Percentiles rank a stretch among this genome's conserved stretches.
phyloP scores from a whole-genome alignment of 37 sponge, comb jelly and placozoan genomes.

The Agelas oroides region DNA sequence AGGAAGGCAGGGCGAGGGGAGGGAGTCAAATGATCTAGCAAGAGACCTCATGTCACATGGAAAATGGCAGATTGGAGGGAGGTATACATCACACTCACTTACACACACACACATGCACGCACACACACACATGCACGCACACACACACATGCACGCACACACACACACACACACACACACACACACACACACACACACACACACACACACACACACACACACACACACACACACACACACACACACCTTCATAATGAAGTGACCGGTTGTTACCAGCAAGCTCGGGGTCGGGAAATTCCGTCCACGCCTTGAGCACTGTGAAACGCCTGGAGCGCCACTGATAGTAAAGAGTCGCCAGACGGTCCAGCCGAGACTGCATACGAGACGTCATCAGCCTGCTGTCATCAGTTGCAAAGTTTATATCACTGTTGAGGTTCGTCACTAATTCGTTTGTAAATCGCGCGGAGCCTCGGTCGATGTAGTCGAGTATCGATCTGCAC shows the following conservation, averaged over 20 bases:
- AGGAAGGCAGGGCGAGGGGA: too few species aligned
- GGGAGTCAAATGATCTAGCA: too few species aligned
- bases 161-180: slow-evolving; percentile 7
- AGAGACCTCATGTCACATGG: too few species aligned
- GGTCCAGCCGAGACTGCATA: slow-evolving; percentile 50
- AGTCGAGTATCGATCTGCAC: slow-evolving; percentile 60
- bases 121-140: too few species aligned
- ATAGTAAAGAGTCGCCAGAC: slow-evolving; percentile 12
- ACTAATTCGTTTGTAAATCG: slow-evolving; percentile 62
- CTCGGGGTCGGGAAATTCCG: slow-evolving; percentile 10
- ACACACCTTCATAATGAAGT: slow-evolving; percentile 77
- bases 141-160: slow-evolving; percentile 48
- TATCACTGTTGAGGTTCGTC: slow-evolving; percentile 38
- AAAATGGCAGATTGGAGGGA: too few species aligned
- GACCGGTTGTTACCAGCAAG: slow-evolving; percentile 20
- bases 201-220: too few species aligned
- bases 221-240: too few species aligned
- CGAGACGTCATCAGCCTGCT: slow-evolving; percentile 72
- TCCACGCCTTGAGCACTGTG: slow-evolving; percentile 59
- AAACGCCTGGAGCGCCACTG: slow-evolving; percentile 5
- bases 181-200: too few species aligned
- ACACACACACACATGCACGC: too few species aligned
- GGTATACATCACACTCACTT: too few species aligned
- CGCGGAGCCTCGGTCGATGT: slow-evolving; percentile 55
- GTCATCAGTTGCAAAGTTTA: slow-evolving; percentile 43